phyloP scores from a whole-genome alignment of 2,113 vertebrate genomes.

The Hypomesus transpacificus region DNA sequence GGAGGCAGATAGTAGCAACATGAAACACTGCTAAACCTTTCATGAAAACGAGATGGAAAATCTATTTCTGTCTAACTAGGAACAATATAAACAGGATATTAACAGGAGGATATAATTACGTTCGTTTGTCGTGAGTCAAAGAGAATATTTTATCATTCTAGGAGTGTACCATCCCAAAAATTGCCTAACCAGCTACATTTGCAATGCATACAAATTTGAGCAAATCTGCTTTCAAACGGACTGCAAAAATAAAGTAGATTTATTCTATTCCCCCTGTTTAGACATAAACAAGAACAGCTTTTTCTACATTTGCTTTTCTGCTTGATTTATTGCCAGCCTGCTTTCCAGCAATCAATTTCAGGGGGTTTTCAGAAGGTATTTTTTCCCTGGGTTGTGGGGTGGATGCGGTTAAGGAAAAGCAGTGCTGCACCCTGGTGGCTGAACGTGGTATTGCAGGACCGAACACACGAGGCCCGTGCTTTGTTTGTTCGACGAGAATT shows the following conservation, averaged over 20 bases:
- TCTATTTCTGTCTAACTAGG: not conserved
- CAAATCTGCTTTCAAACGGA: slow-evolving; percentile 72
- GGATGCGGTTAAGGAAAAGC: slow-evolving; percentile 71
- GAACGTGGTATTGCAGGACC: slow-evolving; percentile 41
- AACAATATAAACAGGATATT: not conserved
- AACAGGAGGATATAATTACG: slow-evolving; percentile 22
- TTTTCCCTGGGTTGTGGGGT: not conserved
- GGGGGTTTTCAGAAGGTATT: slow-evolving; percentile 54
- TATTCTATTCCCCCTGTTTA: slow-evolving; percentile 74
- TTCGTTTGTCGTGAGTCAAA: slow-evolving; percentile 47
- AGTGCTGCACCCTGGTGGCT: slow-evolving; percentile 91
- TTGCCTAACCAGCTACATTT: slow-evolving; percentile 46
- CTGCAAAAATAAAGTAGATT: slow-evolving; percentile 71
- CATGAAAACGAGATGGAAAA: not conserved
- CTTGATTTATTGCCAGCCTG: slow-evolving; percentile 72
- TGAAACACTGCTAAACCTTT: too few species aligned
- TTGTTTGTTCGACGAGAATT: not conserved
- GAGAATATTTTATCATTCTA: slow-evolving; percentile 53
- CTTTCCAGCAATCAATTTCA: slow-evolving; percentile 70
- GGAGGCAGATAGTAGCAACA: not conserved
- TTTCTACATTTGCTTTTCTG: slow-evolving; percentile 68
- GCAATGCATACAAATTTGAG: slow-evolving; percentile 62
- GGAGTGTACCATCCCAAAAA: slow-evolving; percentile 36
- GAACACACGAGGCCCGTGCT: not conserved
- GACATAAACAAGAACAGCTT: slow-evolving; percentile 70